Conservation (phyloP, 2,888 invertebrate species). For the Heliconius charithonia region DNA sequence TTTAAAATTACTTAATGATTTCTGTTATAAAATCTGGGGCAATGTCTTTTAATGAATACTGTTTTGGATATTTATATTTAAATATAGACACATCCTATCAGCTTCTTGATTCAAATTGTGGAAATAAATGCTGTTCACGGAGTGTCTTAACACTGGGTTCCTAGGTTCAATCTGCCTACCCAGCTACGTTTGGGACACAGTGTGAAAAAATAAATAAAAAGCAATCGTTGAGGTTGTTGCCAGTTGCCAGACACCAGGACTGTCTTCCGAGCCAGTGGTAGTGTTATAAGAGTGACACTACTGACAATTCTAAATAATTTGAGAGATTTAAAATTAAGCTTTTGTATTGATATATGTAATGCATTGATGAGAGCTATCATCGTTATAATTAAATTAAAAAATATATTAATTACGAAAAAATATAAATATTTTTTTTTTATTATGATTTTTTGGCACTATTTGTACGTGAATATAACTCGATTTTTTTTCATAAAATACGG, state of each 20-base stretch:
- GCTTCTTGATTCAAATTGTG: neutral
- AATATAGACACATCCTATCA: neutral
- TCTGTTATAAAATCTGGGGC: conserved; percentile 6
- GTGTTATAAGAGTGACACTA: too few species aligned
- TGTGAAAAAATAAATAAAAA: neutral
- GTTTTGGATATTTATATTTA: neutral
- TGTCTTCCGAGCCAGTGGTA: too few species aligned
- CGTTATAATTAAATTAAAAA: too few species aligned
- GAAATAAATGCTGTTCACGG: neutral
- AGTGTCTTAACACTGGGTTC: neutral
- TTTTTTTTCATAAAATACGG: conserved; percentile 42
- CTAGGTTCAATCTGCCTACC: neutral
- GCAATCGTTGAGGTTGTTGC: too few species aligned
- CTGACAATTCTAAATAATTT: too few species aligned
- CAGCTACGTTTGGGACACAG: neutral
- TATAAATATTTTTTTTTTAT: neutral
- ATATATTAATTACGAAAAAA: too few species aligned
- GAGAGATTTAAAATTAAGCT: neutral
- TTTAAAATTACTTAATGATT: neutral
- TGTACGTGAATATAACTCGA: neutral
- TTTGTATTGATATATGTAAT: neutral
- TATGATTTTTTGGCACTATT: neutral
- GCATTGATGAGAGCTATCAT: neutral
- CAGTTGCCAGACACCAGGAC: too few species aligned
- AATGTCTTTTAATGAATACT: neutral